Evolutionary conservation across 2,888 invertebrate species (phyloP), one percentile per base, ranked within the genome.

Genomic region (Nymphalis c-album): DNA sequence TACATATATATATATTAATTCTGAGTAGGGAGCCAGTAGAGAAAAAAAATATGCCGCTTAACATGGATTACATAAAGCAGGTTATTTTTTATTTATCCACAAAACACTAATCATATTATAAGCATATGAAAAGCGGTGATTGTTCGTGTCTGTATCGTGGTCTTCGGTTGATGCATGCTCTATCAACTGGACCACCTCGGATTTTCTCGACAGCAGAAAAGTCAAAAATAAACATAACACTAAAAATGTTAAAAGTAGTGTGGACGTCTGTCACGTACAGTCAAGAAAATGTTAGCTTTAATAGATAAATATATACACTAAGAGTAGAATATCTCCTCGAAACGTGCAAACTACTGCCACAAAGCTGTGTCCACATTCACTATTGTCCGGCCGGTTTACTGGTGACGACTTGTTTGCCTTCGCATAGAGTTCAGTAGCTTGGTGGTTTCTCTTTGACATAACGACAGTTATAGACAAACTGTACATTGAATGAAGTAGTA

Each of bases 311-410:
- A 70, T 66, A 72, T 67, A 50, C 68, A 64, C 40, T 40, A 40
- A 40, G 82, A 82, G 80, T 80, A 82, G 80, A 79, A 76, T 77
- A 74, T 75, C 74, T 74, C 67, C 69, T 67, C 71, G 73, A 74
- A 71, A 71, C 72, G 73, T 53, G 71, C 74, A 75, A 76, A 79
- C 77, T 79, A 77, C 75, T 75, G 73, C 75, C 74, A 73, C 76
- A 74, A 67, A 77, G 76, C 74, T 76, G 76, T 74, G 78, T 79
- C 76, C 75, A 79, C 78, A 78, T 78, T 79, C 74, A 74, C 77
- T 81, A 83, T 80, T 80, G 78, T 79, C 70, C 78, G 74, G 76
- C 71, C 73, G 74, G 75, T 78, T 76, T 76, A 73, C 77, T 71
- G 61, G 70, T 70, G 71, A 66, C 69, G 76, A 76, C 77, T 78